Conservation (phyloP, 2,113 vertebrate genomes). For the Lophotis ruficrista region DNA sequence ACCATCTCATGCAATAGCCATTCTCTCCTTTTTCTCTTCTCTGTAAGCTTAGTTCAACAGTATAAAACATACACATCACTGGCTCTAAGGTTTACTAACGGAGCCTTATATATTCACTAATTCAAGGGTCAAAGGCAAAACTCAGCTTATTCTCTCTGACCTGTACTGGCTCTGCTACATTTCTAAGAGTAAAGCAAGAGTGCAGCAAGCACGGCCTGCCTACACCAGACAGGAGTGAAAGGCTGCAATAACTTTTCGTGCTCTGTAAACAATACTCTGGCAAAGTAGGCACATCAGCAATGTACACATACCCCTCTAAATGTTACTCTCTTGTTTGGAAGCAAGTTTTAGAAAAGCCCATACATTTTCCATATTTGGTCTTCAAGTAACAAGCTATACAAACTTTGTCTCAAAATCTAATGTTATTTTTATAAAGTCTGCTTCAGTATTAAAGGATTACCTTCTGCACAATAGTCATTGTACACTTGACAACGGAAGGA, state of each 20-base stretch:
- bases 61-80: background rate
- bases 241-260: background rate
- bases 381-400: background rate
- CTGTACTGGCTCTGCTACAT: background rate
- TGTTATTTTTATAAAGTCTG: background rate
- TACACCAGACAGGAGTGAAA: background rate
- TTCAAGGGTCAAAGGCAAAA: background rate
- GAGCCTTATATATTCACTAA: background rate
- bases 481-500: background rate
- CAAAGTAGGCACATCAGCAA: background rate
- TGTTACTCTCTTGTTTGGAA: background rate
- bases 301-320: background rate
- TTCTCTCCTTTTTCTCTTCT: background rate
- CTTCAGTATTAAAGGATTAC: background rate
- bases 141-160: rapidly evolving
- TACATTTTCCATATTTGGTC: rapidly evolving
- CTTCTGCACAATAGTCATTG: background rate
- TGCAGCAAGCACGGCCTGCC: background rate
- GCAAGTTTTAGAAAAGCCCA: background rate
- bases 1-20: background rate
- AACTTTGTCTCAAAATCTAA: background rate
- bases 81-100: background rate
- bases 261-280: background rate
- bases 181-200: background rate
- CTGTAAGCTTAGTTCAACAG: background rate